A percentile compares a stretch with the other conserved stretches of the same genome.
Evolutionary conservation across 2,113 vertebrate genomes (phyloP).

Genomic region (Sminthopsis crassicaudata): DNA sequence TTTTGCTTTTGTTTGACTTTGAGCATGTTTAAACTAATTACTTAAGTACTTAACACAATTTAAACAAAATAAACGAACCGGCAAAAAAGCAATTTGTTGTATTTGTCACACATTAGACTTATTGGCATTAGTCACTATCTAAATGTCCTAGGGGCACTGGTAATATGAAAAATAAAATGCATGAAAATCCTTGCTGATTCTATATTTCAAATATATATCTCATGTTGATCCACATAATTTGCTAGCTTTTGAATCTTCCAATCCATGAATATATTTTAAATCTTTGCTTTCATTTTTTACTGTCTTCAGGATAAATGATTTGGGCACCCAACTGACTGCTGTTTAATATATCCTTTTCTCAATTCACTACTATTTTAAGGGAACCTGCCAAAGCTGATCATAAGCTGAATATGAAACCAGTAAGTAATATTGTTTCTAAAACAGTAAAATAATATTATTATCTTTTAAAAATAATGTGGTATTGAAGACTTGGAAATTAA

Average conservation of each 20-base stretch:
- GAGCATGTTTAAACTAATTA: conserved; percentile 74
- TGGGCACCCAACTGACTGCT: background rate
- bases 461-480: background rate
- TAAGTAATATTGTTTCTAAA: background rate
- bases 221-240: background rate
- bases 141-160: conserved; percentile 62
- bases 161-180: conserved; percentile 75
- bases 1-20: conserved; percentile 67
- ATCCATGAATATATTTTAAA: background rate
- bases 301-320: background rate
- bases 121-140: conserved; percentile 62
- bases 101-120: conserved; percentile 74
- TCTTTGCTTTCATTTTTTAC: background rate
- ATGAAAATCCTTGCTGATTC: conserved; percentile 60
- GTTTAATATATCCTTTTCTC: background rate
- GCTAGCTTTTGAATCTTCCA: background rate
- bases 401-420: background rate
- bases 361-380: background rate
- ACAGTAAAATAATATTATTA: background rate
- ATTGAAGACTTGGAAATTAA: background rate
- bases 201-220: conserved; percentile 54
- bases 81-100: conserved; percentile 75
- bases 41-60: conserved; percentile 79
- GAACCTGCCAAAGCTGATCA: background rate
- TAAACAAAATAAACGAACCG: conserved; percentile 78